These are phyloP conservation scores for Machaerirhynchus nigripectus DNA, from an alignment of 2,113 vertebrate species.

Conservation along the genomic window DNA sequence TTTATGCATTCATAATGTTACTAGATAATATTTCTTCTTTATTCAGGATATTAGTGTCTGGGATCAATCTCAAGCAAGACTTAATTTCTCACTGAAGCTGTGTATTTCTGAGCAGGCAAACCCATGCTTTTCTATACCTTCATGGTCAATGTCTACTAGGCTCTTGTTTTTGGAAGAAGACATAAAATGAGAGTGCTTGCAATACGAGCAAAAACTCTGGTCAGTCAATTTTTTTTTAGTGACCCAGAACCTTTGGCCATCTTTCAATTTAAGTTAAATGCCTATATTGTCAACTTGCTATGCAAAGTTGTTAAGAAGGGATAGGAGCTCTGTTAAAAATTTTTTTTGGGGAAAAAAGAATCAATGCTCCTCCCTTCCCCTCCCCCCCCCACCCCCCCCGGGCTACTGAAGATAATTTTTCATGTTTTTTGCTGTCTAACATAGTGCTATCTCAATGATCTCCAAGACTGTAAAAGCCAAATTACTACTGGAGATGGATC, in stretches of 20 bases:
- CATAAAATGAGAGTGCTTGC: background rate
- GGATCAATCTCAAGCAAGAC: background rate
- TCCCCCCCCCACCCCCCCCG: fast-evolving
- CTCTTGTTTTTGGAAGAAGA: background rate
- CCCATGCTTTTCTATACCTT: background rate
- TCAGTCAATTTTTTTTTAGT: background rate
- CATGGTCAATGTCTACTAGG: background rate
- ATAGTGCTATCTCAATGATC: background rate
- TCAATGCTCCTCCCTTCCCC: fast-evolving
- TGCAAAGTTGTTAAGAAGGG: background rate
- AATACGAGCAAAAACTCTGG: background rate
- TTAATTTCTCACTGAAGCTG: background rate
- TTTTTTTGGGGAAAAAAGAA: fast-evolving
- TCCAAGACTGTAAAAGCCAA: background rate
- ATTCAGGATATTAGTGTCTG: background rate
- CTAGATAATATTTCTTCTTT: background rate
- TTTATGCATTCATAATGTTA: background rate
- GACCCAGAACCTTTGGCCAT: background rate
- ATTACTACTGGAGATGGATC: background rate
- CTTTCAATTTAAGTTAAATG: background rate
- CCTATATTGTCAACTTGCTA: background rate
- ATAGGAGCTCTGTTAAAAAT: background rate
- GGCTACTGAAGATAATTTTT: background rate
- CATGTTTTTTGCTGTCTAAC: background rate
- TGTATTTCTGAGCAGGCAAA: background rate